phyloP scores from a whole-genome alignment of 1,140 invertebrate species.

The Notospermus geniculatus region DNA sequence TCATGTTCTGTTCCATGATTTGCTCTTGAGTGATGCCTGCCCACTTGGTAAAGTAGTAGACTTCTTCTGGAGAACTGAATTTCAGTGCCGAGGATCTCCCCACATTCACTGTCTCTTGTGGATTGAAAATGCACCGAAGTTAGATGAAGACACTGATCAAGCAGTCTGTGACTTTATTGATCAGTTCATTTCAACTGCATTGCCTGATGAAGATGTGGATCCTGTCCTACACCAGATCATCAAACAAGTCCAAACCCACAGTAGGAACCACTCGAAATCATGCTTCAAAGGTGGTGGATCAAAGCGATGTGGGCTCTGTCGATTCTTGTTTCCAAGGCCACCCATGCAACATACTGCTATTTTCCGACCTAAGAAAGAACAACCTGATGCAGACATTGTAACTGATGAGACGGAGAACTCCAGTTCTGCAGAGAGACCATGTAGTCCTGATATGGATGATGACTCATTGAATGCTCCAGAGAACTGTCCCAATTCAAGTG shows the following conservation, averaged over 20 bases:
- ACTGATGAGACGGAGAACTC: too few relatives aligned
- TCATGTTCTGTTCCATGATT: too few relatives aligned
- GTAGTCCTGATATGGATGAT: too few relatives aligned
- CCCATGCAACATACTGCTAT: not conserved
- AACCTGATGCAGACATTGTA: not conserved
- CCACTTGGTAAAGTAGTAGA: too few relatives aligned
- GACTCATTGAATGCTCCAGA: not conserved
- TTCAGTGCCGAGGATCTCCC: too few relatives aligned
- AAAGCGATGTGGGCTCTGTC: not conserved
- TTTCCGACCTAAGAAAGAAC: not conserved
- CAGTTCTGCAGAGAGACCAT: too few relatives aligned
- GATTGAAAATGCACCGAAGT: too few relatives aligned
- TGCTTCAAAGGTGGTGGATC: too few relatives aligned
- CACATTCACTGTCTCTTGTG: too few relatives aligned
- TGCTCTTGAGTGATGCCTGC: not conserved
- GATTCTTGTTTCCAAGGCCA: not conserved
- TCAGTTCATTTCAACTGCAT: not conserved
- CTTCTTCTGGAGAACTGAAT: too few relatives aligned
- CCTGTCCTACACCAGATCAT: not conserved
- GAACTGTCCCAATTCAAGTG: not conserved
- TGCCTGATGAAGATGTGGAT: not conserved
- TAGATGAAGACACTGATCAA: not conserved
- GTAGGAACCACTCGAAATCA: too few relatives aligned
- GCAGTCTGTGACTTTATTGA: not conserved
- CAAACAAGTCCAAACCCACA: too few relatives aligned